phyloP scores from a whole-genome alignment of 2,113 vertebrate species.

The Equus przewalskii region DNA sequence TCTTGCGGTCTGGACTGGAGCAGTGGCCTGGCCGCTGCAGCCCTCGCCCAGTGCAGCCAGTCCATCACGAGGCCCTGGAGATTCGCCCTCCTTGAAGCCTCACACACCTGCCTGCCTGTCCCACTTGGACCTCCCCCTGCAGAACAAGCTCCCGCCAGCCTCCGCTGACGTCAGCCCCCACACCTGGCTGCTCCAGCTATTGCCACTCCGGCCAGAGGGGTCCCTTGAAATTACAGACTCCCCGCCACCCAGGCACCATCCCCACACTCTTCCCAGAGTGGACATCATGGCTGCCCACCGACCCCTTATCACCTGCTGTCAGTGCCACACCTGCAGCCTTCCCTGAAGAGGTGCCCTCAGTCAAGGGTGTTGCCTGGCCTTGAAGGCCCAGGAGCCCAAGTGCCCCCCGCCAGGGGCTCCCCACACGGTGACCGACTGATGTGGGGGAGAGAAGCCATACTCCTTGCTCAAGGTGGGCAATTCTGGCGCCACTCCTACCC shows the following conservation, averaged over 20 bases:
- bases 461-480: background rate
- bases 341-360: background rate
- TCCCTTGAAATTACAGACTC: no score
- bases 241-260: background rate
- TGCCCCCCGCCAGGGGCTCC: background rate
- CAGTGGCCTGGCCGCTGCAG: no score
- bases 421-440: background rate
- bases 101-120: background rate
- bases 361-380: no score
- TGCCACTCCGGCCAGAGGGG: background rate
- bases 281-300: rapidly evolving
- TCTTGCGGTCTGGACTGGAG: background rate
- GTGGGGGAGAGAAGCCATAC: no score
- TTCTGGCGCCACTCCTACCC: background rate
- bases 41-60: background rate
- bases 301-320: background rate
- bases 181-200: background rate
- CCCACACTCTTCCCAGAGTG: background rate
- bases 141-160: background rate
- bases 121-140: no score
- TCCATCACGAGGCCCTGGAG: background rate
- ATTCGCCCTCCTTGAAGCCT: background rate
- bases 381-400: background rate
- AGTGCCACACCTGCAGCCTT: background rate
- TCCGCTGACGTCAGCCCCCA: rapidly evolving